These are phyloP conservation scores for Mustela nigripes DNA, from an alignment of 2,113 vertebrate genomes.

Conservation along the genomic window DNA sequence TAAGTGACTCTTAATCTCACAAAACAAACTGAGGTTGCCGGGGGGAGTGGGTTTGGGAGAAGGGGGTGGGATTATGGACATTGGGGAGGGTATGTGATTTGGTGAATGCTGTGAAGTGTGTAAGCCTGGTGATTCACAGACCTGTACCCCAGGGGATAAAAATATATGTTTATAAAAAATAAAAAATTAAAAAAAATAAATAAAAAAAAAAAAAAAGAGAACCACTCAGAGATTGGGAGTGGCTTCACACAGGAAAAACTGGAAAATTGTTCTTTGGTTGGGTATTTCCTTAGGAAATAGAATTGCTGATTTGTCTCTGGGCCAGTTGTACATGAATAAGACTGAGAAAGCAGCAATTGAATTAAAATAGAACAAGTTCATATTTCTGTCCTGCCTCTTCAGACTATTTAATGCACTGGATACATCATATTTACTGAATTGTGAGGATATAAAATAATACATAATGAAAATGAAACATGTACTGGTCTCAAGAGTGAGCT, in stretches of 20 bases:
- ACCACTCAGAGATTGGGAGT: neutral
- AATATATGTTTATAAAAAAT: no score
- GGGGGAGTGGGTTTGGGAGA: no score
- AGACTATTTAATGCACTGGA: neutral
- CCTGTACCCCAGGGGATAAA: no score
- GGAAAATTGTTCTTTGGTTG: neutral
- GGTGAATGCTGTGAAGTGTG: no score
- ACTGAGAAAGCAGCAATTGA: neutral
- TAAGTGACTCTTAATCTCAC: no score
- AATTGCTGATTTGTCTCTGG: neutral
- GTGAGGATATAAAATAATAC: neutral
- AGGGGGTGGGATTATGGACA: no score
- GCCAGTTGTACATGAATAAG: neutral
- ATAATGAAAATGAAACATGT: slow-evolving; percentile 21
- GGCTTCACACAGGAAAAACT: neutral
- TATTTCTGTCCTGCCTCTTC: slow-evolving; percentile 16
- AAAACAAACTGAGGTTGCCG: no score
- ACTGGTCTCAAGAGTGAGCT: neutral
- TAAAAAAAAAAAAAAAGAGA: no score
- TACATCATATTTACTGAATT: neutral
- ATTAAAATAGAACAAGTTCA: slow-evolving; percentile 11
- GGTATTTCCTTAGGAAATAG: neutral
- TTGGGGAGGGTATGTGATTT: no score
- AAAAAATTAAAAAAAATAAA: no score
- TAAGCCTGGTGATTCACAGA: no score